Conservation (phyloP, 2,888 invertebrate genomes). For the Lamellibrachia satsuma region DNA sequence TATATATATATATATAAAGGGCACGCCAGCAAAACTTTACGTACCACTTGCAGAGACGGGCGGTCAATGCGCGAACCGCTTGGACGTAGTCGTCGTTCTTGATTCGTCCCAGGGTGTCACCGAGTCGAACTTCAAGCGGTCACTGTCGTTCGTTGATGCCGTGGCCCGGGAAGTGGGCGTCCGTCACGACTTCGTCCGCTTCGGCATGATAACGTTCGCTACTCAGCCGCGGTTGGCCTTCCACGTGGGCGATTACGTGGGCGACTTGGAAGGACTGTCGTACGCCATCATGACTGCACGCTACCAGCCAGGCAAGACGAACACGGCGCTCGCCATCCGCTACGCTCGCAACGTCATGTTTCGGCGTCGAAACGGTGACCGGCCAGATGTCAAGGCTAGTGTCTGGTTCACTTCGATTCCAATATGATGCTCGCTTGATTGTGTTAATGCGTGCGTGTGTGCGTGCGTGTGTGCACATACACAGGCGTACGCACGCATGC, state of each 20-base stretch:
- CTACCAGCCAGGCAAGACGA: constrained; percentile 56
- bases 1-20: background rate
- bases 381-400: constrained; percentile 44
- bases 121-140: constrained; percentile 30
- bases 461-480: no score
- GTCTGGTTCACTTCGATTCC: background rate
- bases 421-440: no score
- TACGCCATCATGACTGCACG: constrained; percentile 47
- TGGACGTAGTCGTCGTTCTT: constrained; percentile 54
- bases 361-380: constrained; percentile 50
- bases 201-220: constrained; percentile 32
- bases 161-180: constrained; percentile 30
- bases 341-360: constrained; percentile 53
- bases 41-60: background rate
- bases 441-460: no score
- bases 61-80: constrained; percentile 24
- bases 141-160: constrained; percentile 28
- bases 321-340: constrained; percentile 54
- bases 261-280: constrained; percentile 19
- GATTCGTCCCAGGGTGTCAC: constrained; percentile 44
- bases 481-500: no score
- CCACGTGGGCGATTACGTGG: constrained; percentile 30
- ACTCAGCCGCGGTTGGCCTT: constrained; percentile 28
- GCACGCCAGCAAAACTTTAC: background rate
- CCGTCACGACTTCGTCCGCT: constrained; percentile 24